A percentile compares a stretch with the other conserved stretches of the same genome.
phyloP scores from a whole-genome alignment of 1,140 invertebrate genomes.

The Drosophila fuyamai region DNA sequence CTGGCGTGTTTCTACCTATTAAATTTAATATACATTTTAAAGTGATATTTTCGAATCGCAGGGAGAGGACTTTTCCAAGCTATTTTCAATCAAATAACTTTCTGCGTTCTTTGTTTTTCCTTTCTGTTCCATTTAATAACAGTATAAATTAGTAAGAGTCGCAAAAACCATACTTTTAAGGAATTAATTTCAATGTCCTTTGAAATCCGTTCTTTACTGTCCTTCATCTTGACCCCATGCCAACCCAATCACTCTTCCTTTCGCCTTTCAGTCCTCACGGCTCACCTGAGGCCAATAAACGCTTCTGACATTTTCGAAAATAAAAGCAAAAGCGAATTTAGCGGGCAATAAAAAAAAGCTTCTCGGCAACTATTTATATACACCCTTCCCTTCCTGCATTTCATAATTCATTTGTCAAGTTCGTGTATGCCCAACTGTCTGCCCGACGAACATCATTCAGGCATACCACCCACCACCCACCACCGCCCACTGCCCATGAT shows the following conservation, averaged over 20 bases:
- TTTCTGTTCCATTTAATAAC: too few species aligned
- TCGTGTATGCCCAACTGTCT: slow-evolving; percentile 66
- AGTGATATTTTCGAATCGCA: too few species aligned
- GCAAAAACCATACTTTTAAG: neutral
- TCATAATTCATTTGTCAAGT: slow-evolving; percentile 42
- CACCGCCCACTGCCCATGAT: slow-evolving; percentile 55
- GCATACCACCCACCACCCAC: slow-evolving; percentile 11
- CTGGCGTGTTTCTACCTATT: too few species aligned
- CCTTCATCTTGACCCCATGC: neutral
- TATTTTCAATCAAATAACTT: too few species aligned
- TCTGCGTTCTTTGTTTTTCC: too few species aligned
- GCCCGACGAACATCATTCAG: slow-evolving; percentile 33
- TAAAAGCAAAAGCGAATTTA: slow-evolving; percentile 15
- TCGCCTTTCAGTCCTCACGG: slow-evolving; percentile 5
- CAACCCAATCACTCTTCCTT: slow-evolving; percentile 8
- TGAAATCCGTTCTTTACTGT: neutral
- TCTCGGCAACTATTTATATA: slow-evolving; percentile 56
- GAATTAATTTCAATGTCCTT: neutral
- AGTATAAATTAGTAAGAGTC: neutral
- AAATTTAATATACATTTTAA: too few species aligned
- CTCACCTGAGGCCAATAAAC: slow-evolving; percentile 48
- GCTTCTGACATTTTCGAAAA: slow-evolving; percentile 44
- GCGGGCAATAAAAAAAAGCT: slow-evolving; percentile 21
- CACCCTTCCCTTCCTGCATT: slow-evolving; percentile 34
- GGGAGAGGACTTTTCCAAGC: too few species aligned